A percentile compares a stretch with the other conserved stretches of the same genome.
These are phyloP conservation scores for Drosophila meridiana DNA, from an alignment of 2,888 invertebrate species.

Conservation along the genomic window DNA sequence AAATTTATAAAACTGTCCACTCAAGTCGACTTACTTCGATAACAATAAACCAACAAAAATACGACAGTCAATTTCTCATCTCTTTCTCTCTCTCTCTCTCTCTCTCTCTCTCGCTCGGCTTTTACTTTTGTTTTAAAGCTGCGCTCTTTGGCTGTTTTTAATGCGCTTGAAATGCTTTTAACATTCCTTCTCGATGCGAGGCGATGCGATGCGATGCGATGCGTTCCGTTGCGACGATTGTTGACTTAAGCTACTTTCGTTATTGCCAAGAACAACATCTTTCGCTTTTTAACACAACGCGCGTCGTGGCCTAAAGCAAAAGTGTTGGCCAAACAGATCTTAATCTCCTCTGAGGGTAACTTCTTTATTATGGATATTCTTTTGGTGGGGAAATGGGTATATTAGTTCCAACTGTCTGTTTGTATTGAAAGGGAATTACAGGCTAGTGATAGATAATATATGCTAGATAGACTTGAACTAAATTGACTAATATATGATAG, in stretches of 20 bases:
- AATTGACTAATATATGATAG: too few relatives aligned
- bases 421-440: neutral
- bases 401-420: neutral
- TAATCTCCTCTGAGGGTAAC: slow-evolving; percentile 43
- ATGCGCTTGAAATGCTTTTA: slow-evolving; percentile 70
- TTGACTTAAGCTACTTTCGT: slow-evolving; percentile 78
- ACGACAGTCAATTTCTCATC: slow-evolving; percentile 7
- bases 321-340: slow-evolving; percentile 63
- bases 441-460: neutral
- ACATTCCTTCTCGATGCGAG: slow-evolving; percentile 66
- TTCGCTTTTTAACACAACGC: slow-evolving; percentile 64
- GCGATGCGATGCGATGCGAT: neutral
- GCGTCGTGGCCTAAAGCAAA: slow-evolving; percentile 41
- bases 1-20: slow-evolving; percentile 16
- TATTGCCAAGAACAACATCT: slow-evolving; percentile 53
- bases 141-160: slow-evolving; percentile 31
- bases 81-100: neutral
- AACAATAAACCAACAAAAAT: neutral
- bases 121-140: slow-evolving; percentile 71
- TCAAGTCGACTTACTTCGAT: slow-evolving; percentile 30
- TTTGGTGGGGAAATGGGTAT: neutral
- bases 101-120: slow-evolving; percentile 39
- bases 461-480: too few relatives aligned
- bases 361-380: neutral
- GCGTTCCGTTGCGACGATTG: slow-evolving; percentile 25